phyloP scores from a whole-genome alignment of 2,113 vertebrate species.

The Boulengeromyrus knoepffleri region DNA sequence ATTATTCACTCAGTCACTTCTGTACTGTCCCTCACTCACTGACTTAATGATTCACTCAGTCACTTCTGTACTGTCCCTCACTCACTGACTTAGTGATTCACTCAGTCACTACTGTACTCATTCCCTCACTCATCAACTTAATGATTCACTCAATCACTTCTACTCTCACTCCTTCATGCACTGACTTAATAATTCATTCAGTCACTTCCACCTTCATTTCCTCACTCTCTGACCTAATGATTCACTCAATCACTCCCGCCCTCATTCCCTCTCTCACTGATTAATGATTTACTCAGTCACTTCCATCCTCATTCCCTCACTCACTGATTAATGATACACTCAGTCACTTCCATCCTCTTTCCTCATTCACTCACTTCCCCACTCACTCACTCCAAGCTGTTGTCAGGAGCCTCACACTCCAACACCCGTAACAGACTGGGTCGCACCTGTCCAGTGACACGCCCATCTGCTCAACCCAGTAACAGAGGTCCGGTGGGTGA shows the following conservation, averaged over 20 bases:
- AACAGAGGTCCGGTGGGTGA: not conserved
- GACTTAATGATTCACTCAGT: not conserved
- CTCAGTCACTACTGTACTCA: not conserved
- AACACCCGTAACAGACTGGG: not conserved
- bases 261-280: not conserved
- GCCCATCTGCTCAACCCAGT: not conserved
- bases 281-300: not conserved
- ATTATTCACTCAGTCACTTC: conserved; percentile 18
- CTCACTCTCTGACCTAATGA: not conserved
- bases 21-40: not conserved
- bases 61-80: not conserved
- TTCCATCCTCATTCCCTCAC: not conserved
- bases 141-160: conserved; percentile 20
- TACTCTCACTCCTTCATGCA: not conserved
- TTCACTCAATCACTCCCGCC: conserved; percentile 14
- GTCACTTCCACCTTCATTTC: not conserved
- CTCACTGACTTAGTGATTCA: not conserved
- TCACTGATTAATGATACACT: not conserved
- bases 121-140: conserved; percentile 7
- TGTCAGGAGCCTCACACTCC: not conserved
- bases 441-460: not conserved
- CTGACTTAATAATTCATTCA: not conserved
- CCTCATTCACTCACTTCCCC: not conserved
- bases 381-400: not conserved
- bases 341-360: not conserved